These are phyloP conservation scores for Gymnothorax javanicus DNA, from an alignment of 2,797 vertebrate species.

Conservation along the genomic window DNA sequence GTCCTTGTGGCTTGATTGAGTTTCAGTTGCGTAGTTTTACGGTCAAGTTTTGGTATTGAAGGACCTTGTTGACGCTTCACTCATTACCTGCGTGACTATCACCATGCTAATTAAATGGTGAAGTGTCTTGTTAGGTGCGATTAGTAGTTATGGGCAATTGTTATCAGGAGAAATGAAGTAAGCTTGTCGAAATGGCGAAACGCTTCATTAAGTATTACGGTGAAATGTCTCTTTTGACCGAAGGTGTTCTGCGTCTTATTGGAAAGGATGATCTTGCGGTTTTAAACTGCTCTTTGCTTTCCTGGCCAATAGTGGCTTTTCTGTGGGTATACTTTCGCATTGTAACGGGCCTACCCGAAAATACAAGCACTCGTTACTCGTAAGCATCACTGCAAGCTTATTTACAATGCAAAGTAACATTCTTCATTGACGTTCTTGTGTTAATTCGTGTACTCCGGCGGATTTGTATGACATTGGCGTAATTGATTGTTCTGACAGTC, in stretches of 20 bases:
- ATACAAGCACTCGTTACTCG: not conserved
- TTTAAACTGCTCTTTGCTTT: not conserved
- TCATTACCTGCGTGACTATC: not conserved
- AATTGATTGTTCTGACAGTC: not conserved
- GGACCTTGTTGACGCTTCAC: not conserved
- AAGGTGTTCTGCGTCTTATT: not conserved
- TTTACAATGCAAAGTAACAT: not conserved
- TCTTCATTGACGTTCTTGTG: not conserved
- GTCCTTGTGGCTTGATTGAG: not conserved
- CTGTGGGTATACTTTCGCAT: not conserved
- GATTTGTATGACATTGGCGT: not conserved
- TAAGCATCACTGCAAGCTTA: not conserved
- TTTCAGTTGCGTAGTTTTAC: not conserved
- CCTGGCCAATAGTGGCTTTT: not conserved
- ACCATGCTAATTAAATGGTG: not conserved
- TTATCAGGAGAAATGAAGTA: not conserved
- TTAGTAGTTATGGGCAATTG: not conserved
- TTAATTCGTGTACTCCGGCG: not conserved
- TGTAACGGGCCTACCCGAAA: not conserved
- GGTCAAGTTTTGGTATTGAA: not conserved
- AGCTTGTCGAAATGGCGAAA: not conserved
- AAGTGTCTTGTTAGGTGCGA: not conserved
- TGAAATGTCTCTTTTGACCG: not conserved
- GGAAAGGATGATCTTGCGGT: not conserved
- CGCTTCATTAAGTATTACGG: not conserved